Evolutionary conservation across 2,113 vertebrate species (phyloP), one percentile per base, ranked within the genome.

Genomic region (Phainopepla nitens): DNA sequence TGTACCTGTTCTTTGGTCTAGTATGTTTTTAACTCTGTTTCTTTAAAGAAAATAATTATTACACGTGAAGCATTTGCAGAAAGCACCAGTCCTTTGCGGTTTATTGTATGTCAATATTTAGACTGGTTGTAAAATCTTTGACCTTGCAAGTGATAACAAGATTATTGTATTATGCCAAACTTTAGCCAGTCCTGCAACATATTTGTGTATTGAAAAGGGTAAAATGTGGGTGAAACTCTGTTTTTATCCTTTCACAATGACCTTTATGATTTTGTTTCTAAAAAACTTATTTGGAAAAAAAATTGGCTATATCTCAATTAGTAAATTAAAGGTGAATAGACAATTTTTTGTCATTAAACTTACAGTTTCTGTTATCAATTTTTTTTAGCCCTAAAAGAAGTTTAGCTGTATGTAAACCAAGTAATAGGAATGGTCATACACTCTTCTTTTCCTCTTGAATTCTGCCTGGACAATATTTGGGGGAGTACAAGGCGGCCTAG

Each of bases 141-240:
- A 42, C 23, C 17, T 79, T 70, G 24, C 7, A 86, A n/a, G 8
- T 36, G 22, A 57, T 12, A 62, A 9, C 10, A 36, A 61, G 15
- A 35, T 39, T 36, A 29, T 57, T 35, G 28, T 25, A 35, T 35
- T 29, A 58, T 25, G 7, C 11, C 14, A n/a, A 73, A 11, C 9
- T 72, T 85, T 58, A 73, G 3, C 6, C 22, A 44, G 33, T 21
- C 7, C 6, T 65, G 20, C 9, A 82, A 27, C 4, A 10, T 69
- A 44, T 35, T 15, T 58, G 13, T 82, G 9, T 36, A 42, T 15
- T 79, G 11, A 65, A 39, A 82, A 60, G 29, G 57, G 61, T 27
- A 41, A 49, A 57, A 35, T 35, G 16, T 1, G 0, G 2, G 2
- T 68, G 15, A 68, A 84, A 45, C 5, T 21, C 3, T 41, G 2